phyloP scores from a whole-genome alignment of 2,888 invertebrate species.

The Cyclophora punctaria region DNA sequence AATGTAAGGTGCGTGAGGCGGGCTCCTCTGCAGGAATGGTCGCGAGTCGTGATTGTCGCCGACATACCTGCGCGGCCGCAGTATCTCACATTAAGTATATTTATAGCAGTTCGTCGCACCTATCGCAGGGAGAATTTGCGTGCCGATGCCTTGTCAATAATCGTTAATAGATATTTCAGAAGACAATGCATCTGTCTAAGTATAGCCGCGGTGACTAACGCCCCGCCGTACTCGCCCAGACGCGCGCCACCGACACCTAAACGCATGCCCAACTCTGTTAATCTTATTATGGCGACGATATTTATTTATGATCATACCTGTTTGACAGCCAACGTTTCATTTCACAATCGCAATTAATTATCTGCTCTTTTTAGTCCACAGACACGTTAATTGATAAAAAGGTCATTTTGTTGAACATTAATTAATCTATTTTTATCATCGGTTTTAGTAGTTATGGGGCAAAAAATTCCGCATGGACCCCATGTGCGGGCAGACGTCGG shows the following conservation, averaged over 20 bases:
- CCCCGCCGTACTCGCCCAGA: conserved; percentile 37
- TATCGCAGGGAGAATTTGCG: conserved; percentile 66
- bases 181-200: conserved; percentile 73
- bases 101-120: conserved; percentile 73
- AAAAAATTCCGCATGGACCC: conserved; percentile 65
- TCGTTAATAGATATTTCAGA: conserved; percentile 75
- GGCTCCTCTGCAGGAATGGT: conserved; percentile 8
- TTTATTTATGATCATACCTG: conserved; percentile 63
- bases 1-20: conserved; percentile 6
- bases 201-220: conserved; percentile 69
- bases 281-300: conserved; percentile 69
- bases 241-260: conserved; percentile 28
- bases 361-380: conserved; percentile 7
- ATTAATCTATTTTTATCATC: conserved; percentile 41
- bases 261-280: conserved; percentile 59
- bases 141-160: conserved; percentile 75
- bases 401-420: conserved; percentile 18
- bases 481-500: conserved; percentile 69
- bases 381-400: conserved; percentile 16
- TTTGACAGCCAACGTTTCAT: conserved; percentile 57
- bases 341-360: conserved; percentile 28
- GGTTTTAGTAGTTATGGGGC: conserved; percentile 27
- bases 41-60: conserved; percentile 21
- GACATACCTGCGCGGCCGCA: conserved; percentile 42
- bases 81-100: conserved; percentile 65